Percentiles rank a stretch among this genome's conserved stretches.
Conservation (phyloP, 2,888 invertebrate species). For the Pristionchus fissidentatus region DNA sequence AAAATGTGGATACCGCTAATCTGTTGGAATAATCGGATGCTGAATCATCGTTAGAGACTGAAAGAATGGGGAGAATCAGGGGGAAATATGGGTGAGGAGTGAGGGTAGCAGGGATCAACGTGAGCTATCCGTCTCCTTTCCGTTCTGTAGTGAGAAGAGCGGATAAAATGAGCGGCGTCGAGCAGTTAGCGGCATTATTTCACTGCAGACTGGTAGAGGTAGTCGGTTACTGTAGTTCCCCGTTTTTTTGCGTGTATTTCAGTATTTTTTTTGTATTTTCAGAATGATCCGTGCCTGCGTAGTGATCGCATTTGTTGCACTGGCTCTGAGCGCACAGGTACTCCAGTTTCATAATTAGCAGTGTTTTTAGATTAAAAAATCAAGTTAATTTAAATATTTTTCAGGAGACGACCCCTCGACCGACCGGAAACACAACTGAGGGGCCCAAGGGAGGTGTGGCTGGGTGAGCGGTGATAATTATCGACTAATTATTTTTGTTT, state of each 20-base stretch:
- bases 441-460: conserved; percentile 30
- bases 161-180: neutral
- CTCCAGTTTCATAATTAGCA: neutral
- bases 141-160: too few species aligned
- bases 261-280: neutral
- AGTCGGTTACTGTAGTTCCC: neutral
- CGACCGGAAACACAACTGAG: neutral
- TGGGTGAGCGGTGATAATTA: too few species aligned
- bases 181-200: too few species aligned
- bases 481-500: neutral
- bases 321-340: conserved; percentile 21
- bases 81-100: neutral
- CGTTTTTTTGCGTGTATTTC: neutral
- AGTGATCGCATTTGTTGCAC: neutral
- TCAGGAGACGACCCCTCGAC: neutral
- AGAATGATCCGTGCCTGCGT: conserved; percentile 18
- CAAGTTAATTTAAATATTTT: neutral
- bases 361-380: neutral
- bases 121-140: too few species aligned
- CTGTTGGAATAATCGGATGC: neutral
- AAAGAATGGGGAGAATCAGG: neutral
- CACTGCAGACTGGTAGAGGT: too few species aligned
- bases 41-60: neutral
- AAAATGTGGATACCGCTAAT: neutral
- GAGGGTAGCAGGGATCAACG: neutral